These are phyloP conservation scores for Ectobius pallidus DNA, from an alignment of 2,888 invertebrate species.

Conservation along the genomic window DNA sequence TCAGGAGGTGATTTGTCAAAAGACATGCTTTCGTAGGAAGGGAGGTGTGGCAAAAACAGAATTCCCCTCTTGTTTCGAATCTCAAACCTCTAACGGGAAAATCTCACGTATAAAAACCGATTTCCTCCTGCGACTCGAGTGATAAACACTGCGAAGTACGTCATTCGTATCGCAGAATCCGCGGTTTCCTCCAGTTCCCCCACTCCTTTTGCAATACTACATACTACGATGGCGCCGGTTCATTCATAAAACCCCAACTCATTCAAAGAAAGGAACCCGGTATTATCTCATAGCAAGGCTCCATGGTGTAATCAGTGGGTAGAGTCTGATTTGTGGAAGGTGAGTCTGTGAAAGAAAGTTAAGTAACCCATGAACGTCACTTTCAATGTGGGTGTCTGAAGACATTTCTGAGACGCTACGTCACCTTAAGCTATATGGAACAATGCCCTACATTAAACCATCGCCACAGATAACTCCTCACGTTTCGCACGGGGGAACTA, in stretches of 20 bases:
- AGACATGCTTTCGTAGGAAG: not conserved
- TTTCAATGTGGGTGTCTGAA: not conserved
- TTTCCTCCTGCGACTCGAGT: not conserved
- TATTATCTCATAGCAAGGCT: no score
- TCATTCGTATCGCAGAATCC: not conserved
- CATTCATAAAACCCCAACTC: not conserved
- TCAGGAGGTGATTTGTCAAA: not conserved
- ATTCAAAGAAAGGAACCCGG: no score
- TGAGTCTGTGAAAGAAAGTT: not conserved
- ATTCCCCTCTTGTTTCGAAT: not conserved
- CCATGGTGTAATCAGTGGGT: not conserved
- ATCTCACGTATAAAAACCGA: not conserved
- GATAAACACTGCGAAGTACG: not conserved
- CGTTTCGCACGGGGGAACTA: no score
- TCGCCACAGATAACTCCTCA: no score
- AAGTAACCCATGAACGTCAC: not conserved
- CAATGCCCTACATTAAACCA: no score
- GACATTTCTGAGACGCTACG: not conserved
- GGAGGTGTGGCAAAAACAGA: not conserved
- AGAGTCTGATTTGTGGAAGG: not conserved
- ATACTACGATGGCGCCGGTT: not conserved
- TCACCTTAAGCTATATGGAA: no score
- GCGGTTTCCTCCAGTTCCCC: not conserved
- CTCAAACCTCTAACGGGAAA: not conserved
- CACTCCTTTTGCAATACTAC: no score